Base-by-base conservation (phyloP, 2,888 invertebrate species). In the Epistrophe grossulariae region DNA sequence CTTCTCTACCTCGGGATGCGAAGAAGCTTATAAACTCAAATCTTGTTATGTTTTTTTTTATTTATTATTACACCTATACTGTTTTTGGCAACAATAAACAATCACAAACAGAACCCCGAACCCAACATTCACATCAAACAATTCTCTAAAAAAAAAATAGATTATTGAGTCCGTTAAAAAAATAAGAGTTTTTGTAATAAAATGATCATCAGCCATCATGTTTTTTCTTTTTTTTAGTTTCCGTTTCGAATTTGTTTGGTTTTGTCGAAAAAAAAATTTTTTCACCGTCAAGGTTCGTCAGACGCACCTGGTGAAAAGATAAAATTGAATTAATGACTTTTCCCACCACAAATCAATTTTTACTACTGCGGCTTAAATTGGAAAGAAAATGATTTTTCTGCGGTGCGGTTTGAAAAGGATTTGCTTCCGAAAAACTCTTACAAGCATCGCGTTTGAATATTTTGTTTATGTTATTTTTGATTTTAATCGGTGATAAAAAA, bases 291-390 rank as follows among this genome's bases (percentile, higher is more conserved):
- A 1, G 10, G 17, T 31, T 17, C 24, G n/a, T 35, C 70, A 43
- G 55, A 66, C 59, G 17, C 45, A 68, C 64, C 73, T 59, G 64
- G 43, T 64, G 15, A 28, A 24, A 45, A 38, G 43, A 17, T 64
- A 7, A 64, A 66, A 19, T n/a, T 40, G 40, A 45, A 52, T 57
- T 66, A 77, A 76, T 72, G 71, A 71, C 66, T 74, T 84, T 74
- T 84, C 70, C 70, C 79, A 70, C 72, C 45, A 68, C 79, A 66
- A 79, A 79, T 79, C 84, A 71, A 79, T 84, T 71, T 79, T 79
- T 52, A 71, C 76, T 79, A 17, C 31, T n/a, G 59, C 38, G 35
- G 74, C 35, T 73, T 62, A 45, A 24, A 62, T 70, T 60, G 68
- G 79, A 70, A 57, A 48, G 40, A 73, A 74, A 64, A 55, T 17